A percentile compares a stretch with the other conserved stretches of the same genome.
Conservation (phyloP, 2,113 vertebrate genomes). For the Pungitius pungitius region DNA sequence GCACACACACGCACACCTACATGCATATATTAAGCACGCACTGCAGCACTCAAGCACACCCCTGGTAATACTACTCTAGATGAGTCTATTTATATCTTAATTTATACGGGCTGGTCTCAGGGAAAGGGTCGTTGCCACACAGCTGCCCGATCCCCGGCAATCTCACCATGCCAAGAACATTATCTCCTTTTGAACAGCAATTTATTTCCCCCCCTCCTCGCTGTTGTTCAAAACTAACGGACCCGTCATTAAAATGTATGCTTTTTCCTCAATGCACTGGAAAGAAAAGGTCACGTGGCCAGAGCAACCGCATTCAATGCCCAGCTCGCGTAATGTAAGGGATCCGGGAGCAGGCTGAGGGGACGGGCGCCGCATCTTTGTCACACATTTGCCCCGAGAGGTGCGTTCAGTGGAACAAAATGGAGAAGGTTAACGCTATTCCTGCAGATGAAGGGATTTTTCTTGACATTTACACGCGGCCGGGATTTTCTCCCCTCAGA, state of each 20-base stretch:
- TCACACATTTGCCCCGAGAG: constrained; percentile 74
- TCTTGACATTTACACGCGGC: constrained; percentile 78
- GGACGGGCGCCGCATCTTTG: constrained; percentile 65
- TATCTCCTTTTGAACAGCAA: constrained; percentile 95
- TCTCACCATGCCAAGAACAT: constrained; percentile 92
- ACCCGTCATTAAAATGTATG: constrained; percentile 98
- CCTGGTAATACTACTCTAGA: constrained; percentile 74
- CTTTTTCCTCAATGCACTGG: constrained; percentile 83
- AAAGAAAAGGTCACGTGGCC: constrained; percentile 69
- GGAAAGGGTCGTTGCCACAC: constrained; percentile 71
- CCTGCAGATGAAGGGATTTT: constrained; percentile 77
- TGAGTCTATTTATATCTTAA: constrained; percentile 84
- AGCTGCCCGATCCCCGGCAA: constrained; percentile 86
- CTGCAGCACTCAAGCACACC: constrained; percentile 69
- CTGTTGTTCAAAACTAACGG: constrained; percentile 85
- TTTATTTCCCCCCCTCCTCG: constrained; percentile 76
- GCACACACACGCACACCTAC: constrained; percentile 58
- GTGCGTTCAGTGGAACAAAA: constrained; percentile 80
- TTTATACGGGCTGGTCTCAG: constrained; percentile 79
- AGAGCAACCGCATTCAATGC: constrained; percentile 69
- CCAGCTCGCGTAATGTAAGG: constrained; percentile 74
- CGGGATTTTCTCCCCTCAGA: constrained; percentile 64
- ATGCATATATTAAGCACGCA: constrained; percentile 68
- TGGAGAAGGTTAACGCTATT: constrained; percentile 79
- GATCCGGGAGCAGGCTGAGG: constrained; percentile 15